Evolutionary conservation across 2,888 invertebrate species (phyloP).

Genomic region (Philereme transversata): DNA sequence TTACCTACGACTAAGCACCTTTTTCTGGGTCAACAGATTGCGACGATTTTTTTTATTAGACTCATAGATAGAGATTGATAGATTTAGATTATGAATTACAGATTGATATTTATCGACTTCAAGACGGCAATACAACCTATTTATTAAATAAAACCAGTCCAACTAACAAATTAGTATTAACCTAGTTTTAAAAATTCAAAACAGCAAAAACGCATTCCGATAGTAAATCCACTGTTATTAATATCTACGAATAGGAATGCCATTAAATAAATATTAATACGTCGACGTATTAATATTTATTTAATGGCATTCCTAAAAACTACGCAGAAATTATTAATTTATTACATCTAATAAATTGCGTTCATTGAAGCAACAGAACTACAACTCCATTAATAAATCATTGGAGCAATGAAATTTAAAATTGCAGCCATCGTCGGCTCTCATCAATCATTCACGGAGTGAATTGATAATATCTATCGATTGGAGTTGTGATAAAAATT

Average conservation of each 20-base stretch:
- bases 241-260: constrained; percentile 27
- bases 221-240: constrained; percentile 5
- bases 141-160: neutral
- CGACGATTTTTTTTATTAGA: too few species aligned
- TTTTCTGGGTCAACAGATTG: too few species aligned
- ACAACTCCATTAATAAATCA: constrained; percentile 34
- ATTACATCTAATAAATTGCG: constrained; percentile 23
- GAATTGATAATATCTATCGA: constrained; percentile 33
- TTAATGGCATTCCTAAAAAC: neutral
- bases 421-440: constrained; percentile 18
- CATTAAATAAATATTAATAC: constrained; percentile 15
- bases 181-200: neutral
- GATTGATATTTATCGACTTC: too few species aligned
- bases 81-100: too few species aligned
- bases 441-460: constrained; percentile 27
- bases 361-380: constrained; percentile 24
- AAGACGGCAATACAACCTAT: too few species aligned
- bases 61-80: too few species aligned
- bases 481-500: constrained; percentile 19
- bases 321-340: too few species aligned
- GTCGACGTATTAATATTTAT: constrained; percentile 25
- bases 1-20: too few species aligned
- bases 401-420: constrained; percentile 33
- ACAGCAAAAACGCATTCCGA: constrained; percentile 16
- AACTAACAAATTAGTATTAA: constrained; percentile 17